Base-by-base conservation (phyloP, 2,888 invertebrate species). In the Mythimna impura region DNA sequence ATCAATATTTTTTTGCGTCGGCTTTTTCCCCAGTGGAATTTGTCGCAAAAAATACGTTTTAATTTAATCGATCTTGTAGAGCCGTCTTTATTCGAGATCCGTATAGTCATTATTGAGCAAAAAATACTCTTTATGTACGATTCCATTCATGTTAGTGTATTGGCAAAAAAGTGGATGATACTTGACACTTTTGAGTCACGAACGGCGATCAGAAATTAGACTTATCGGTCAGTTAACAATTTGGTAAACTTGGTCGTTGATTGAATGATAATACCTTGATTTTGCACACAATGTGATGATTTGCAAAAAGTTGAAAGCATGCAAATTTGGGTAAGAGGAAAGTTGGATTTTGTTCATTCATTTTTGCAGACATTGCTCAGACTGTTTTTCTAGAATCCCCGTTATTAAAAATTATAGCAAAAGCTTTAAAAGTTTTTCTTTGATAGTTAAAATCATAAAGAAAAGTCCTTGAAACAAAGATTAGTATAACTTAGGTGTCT, bases 141-240 rank as follows among this genome's bases (percentile, higher is more conserved):
- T 64, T 64, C 72, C 84, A 84, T 84, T 84, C 81, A 84, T 60
- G 77, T 71, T 58, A n/a, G 67, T 68, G 40, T 64, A 7, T 50
- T 47, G 20, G 77, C 68, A 77, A 83, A 76, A 43, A 81, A 83
- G 2, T 67, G 6, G 66, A 67, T 57, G 71, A 66, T 71, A 55
- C 81, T 84, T 82, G 84, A 84, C 82, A 84, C 70, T 74, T 84
- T 81, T 69, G 73, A 71, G 68, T 52, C 47, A 69, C 3, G 60
- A 68, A 61, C 36, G 61, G 58, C 40, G 30, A 8, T 71, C 54
- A 73, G 62, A 81, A 83, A 84, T 84, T 72, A 61, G 83, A 83
- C 36, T 76, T 71, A 74, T 83, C 82, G 83, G 83, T 83, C 85
- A 84, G 69, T 57, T 58, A 65, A 55, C 55, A 50, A 72, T 76